These are phyloP conservation scores for Sorex fumeus DNA, from an alignment of 2,113 vertebrate species.

Conservation along the genomic window DNA sequence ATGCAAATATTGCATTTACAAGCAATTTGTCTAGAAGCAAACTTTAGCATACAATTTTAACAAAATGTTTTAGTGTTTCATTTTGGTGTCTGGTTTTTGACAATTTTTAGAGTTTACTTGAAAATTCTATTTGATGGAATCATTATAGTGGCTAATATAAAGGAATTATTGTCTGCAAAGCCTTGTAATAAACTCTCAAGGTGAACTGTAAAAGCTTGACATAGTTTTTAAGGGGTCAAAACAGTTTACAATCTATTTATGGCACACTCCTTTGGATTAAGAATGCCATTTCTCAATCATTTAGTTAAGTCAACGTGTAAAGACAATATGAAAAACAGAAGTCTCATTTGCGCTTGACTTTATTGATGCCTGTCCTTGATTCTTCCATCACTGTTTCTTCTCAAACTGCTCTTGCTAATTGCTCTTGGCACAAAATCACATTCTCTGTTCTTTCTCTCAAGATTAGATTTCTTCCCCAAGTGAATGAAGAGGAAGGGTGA, in stretches of 20 bases:
- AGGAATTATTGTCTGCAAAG: conserved; percentile 2
- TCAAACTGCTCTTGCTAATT: conserved; percentile 69
- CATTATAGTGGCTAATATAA: conserved; percentile 1
- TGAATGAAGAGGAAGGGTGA: conserved; percentile 23
- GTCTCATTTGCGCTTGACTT: conserved; percentile 18
- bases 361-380: conserved; percentile 72
- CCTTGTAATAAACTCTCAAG: background rate
- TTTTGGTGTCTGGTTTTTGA: conserved; percentile 11
- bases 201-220: conserved; percentile 42
- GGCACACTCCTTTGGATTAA: conserved; percentile 38
- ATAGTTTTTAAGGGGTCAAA: conserved; percentile 52
- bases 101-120: conserved; percentile 21
- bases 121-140: conserved; percentile 32
- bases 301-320: conserved; percentile 44
- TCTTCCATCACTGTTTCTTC: conserved; percentile 67
- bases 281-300: conserved; percentile 59
- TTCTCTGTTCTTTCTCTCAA: conserved; percentile 57
- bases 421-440: conserved; percentile 50
- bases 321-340: conserved; percentile 53
- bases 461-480: conserved; percentile 2
- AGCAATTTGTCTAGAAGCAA: background rate
- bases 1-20: background rate
- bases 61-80: conserved; percentile 33
- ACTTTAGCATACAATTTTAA: background rate
- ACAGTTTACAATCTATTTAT: conserved; percentile 50